Evolutionary conservation across 2,888 invertebrate genomes (phyloP).

Genomic region (Hirtodrosophila confusa): DNA sequence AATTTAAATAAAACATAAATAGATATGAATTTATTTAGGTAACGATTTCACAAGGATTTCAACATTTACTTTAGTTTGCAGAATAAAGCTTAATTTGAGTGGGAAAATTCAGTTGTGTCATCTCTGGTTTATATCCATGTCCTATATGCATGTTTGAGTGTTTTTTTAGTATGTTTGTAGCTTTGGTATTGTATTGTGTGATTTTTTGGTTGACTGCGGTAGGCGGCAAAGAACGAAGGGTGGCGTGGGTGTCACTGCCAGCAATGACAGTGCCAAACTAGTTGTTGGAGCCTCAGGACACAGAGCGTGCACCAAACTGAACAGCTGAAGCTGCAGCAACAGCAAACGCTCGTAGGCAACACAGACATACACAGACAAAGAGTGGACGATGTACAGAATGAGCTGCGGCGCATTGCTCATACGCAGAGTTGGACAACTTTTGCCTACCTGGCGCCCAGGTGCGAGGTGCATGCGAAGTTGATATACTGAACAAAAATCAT

Average conservation of each 20-base stretch:
- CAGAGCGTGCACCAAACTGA: slow-evolving; percentile 60
- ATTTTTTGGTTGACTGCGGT: slow-evolving; percentile 58
- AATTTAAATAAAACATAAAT: too few species aligned
- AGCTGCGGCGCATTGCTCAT: slow-evolving; percentile 66
- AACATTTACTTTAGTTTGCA: too few species aligned
- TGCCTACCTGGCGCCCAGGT: slow-evolving; percentile 22
- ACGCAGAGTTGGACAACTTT: slow-evolving; percentile 67
- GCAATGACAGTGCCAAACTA: slow-evolving; percentile 62
- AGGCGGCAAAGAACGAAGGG: slow-evolving; percentile 21
- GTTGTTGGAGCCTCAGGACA: slow-evolving; percentile 60
- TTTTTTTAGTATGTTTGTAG: slow-evolving; percentile 50
- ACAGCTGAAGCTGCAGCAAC: slow-evolving; percentile 38
- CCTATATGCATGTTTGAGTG: slow-evolving; percentile 7
- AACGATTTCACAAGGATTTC: too few species aligned
- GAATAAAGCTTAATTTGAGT: neutral
- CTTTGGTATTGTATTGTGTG: slow-evolving; percentile 71
- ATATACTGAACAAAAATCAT: slow-evolving; percentile 38
- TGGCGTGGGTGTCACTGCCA: slow-evolving; percentile 42
- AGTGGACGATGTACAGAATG: slow-evolving; percentile 22
- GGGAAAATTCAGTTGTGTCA: slow-evolving; percentile 18
- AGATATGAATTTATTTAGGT: too few species aligned
- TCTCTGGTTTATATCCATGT: slow-evolving; percentile 23
- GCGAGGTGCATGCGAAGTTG: slow-evolving; percentile 40
- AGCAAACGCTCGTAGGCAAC: slow-evolving; percentile 43
- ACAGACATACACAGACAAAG: slow-evolving; percentile 15